Evolutionary conservation across 1,140 invertebrate species (phyloP), one percentile per base, ranked within the genome.

Genomic region (Drosophila tsacasi): DNA sequence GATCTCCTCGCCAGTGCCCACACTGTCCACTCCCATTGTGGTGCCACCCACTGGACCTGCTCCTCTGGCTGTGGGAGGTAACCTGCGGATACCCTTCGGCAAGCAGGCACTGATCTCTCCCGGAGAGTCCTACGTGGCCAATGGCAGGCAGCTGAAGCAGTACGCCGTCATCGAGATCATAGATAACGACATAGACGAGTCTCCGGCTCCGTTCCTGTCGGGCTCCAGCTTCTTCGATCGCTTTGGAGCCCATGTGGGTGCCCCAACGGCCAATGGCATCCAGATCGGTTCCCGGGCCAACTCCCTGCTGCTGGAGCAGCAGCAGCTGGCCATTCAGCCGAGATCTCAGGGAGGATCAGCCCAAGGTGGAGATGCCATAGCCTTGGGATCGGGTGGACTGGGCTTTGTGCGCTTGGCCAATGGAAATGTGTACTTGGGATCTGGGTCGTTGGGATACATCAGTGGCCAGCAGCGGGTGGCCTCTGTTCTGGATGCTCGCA

Each of bases 131-230:
- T 93, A 93, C 27, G 66, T 82, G 15, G 59, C 78, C 63, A 89
- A 92, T 67, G 92, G 92, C 49, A 81, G 92, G 4, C 82, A 91
- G 55, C 58, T 93, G 58, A 93, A 93, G 54, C 92, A 93, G 42
- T 93, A 93, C 30, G 82, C 84, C 9, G 92, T 93, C 8, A 74
- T 90, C 7, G 92, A 93, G 73, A 79, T 91, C 10, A 91, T 93
- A n/a, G 85, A 90, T 60, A 92, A 93, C 52, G 92, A 93, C 19
- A 81, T 93, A 19, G 78, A 81, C 8, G 85, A 92, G 27, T 76
- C 63, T 2, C 79, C 76, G 3, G 58, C 68, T 5, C 91, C 91
- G 0, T 93, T 89, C 76, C 75, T 93, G 1, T 50, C 67, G 3
- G 66, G 74, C 12, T 71, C 73, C 47, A 59, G 40, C 3, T 91